phyloP scores from a whole-genome alignment of 2,797 vertebrate genomes.

The Tragelaphus eurycerus region DNA sequence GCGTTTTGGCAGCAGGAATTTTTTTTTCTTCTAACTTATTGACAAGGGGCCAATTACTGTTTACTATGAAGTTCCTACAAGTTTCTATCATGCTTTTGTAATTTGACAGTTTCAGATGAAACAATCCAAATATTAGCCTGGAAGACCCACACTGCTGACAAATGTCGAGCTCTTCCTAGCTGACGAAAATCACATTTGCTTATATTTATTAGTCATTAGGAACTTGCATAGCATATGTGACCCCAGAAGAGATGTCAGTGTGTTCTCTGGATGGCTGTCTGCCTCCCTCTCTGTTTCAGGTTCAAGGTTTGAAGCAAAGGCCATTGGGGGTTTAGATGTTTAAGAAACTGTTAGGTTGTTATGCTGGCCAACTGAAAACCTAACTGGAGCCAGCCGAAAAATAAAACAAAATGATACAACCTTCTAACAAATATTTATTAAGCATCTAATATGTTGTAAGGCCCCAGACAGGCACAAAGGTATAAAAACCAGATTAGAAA shows the following conservation, averaged over 20 bases:
- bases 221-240: not conserved
- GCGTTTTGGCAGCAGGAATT: slow-evolving; percentile 33
- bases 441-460: not conserved
- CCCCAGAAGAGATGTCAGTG: slow-evolving; percentile 22
- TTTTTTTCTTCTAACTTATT: slow-evolving; percentile 37
- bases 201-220: slow-evolving; percentile 50
- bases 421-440: slow-evolving; percentile 49
- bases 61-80: slow-evolving; percentile 54
- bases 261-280: not conserved
- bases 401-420: not conserved
- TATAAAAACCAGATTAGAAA: not conserved
- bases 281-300: slow-evolving; percentile 15
- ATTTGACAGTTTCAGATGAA: slow-evolving; percentile 61
- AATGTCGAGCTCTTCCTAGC: not conserved
- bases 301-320: slow-evolving; percentile 40
- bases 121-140: slow-evolving; percentile 58
- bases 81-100: slow-evolving; percentile 54
- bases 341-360: slow-evolving; percentile 40
- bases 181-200: slow-evolving; percentile 50
- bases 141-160: not conserved
- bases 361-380: slow-evolving; percentile 1
- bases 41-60: slow-evolving; percentile 51
- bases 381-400: slow-evolving; percentile 52
- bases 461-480: not conserved
- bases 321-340: slow-evolving; percentile 5